Percentiles rank a stretch among this genome's conserved stretches.
phyloP scores from a whole-genome alignment of 1,140 invertebrate species.

The Plutomurus gul region DNA sequence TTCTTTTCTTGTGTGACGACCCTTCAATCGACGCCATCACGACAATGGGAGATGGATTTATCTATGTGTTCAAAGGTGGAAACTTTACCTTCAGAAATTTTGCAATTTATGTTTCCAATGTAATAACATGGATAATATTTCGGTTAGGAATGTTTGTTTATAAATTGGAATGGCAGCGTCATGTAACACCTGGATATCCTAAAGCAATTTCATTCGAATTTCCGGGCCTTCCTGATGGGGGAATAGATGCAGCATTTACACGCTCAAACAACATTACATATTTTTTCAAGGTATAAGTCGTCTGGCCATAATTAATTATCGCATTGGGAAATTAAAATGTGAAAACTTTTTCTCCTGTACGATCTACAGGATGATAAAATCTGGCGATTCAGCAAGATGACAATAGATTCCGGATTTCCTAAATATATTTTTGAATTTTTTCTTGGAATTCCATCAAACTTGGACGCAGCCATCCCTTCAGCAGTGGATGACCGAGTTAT shows the following conservation, averaged over 20 bases:
- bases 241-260: constrained; percentile 71
- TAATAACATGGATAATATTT: background rate
- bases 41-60: constrained; percentile 78
- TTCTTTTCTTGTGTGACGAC: constrained; percentile 78
- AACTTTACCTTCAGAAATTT: background rate
- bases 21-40: constrained; percentile 83
- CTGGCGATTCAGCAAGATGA: constrained; percentile 86
- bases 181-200: constrained; percentile 80
- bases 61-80: constrained; percentile 83
- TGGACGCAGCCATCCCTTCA: constrained; percentile 83
- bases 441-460: constrained; percentile 80
- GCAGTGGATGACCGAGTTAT: constrained; percentile 84
- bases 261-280: constrained; percentile 62
- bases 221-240: constrained; percentile 74
- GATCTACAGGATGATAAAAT: constrained; percentile 76
- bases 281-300: constrained; percentile 60
- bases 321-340: no score
- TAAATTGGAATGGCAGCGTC: background rate
- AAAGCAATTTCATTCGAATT: constrained; percentile 58
- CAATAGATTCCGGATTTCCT: constrained; percentile 84
- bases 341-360: no score
- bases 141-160: no score
- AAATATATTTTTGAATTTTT: constrained; percentile 89
- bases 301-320: no score
- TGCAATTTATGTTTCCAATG: no score